Percentiles rank a stretch among this genome's conserved stretches.
Conservation (phyloP, 64 coral and sea anemone genomes). For the Porites lutea region DNA sequence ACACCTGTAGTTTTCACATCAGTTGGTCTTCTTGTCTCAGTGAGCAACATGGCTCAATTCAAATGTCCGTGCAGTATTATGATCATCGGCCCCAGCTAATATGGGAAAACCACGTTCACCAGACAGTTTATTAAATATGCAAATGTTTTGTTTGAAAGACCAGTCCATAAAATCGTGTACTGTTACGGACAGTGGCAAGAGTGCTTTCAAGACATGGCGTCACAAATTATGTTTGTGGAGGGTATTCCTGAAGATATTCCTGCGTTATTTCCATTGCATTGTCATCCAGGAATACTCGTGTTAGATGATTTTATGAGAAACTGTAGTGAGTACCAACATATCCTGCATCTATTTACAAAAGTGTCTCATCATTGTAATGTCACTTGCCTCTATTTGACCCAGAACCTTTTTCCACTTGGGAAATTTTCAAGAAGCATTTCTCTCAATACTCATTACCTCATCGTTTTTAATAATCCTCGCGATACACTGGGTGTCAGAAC, state of each 20-base stretch:
- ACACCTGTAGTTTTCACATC: background rate
- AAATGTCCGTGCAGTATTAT: slow-evolving; percentile 5
- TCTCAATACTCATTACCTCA: slow-evolving; percentile 42
- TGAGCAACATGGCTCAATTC: background rate
- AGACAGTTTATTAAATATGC: background rate
- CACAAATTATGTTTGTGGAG: background rate
- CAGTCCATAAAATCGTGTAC: slow-evolving; percentile 11
- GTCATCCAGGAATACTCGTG: slow-evolving; percentile 36
- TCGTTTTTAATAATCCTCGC: slow-evolving; percentile 47
- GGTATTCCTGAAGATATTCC: slow-evolving; percentile 44
- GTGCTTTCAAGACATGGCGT: background rate
- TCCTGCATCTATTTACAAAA: slow-evolving; percentile 45
- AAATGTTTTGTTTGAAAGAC: slow-evolving; percentile 26
- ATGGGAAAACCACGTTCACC: slow-evolving; percentile 2
- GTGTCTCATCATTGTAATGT: slow-evolving; percentile 45
- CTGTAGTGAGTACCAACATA: slow-evolving; percentile 9
- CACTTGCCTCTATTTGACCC: background rate
- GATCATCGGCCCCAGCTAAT: background rate
- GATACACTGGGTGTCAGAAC: slow-evolving; percentile 35
- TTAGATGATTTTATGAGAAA: slow-evolving; percentile 64
- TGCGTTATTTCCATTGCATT: background rate
- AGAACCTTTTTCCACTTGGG: slow-evolving; percentile 46
- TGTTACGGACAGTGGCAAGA: slow-evolving; percentile 33
- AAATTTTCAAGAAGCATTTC: slow-evolving; percentile 44
- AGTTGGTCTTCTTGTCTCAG: background rate